Conservation (phyloP, 2,797 vertebrate genomes). For the Moxostoma hubbsi region DNA sequence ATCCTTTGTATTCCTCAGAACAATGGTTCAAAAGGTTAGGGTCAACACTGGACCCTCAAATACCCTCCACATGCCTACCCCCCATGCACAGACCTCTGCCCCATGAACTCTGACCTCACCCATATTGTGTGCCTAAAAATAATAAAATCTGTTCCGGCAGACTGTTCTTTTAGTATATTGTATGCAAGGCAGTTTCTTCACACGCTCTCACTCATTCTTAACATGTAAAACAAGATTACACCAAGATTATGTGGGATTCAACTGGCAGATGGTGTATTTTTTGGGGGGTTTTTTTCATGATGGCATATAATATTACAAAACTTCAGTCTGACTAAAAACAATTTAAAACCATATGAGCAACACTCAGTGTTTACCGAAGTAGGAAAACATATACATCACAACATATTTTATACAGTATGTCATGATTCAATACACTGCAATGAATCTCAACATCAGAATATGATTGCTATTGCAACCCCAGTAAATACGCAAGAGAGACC, state of each 20-base stretch:
- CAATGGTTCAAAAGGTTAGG: conserved; percentile 74
- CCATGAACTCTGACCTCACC: conserved; percentile 75
- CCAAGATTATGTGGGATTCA: conserved; percentile 71
- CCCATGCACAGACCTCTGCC: conserved; percentile 69
- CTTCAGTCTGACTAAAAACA: conserved; percentile 14
- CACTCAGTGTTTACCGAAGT: conserved; percentile 32
- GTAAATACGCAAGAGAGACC: no score
- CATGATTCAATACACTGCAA: no score
- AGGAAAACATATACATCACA: not conserved
- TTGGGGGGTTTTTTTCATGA: no score
- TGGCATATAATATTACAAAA: conserved; percentile 58
- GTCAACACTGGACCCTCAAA: conserved; percentile 67
- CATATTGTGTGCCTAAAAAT: conserved; percentile 77
- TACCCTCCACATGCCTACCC: conserved; percentile 55
- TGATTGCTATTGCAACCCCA: no score
- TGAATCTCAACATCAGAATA: no score
- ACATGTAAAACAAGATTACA: conserved; percentile 72
- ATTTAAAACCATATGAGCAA: conserved; percentile 22
- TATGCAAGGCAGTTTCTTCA: conserved; percentile 48
- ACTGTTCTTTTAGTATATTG: conserved; percentile 56
- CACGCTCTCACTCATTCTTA: conserved; percentile 29
- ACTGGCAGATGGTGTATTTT: conserved; percentile 78
- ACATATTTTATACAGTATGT: no score
- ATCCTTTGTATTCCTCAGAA: conserved; percentile 70
- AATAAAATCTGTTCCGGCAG: conserved; percentile 74